phyloP scores from a whole-genome alignment of 2,888 invertebrate genomes.

The Epiblema foenella region DNA sequence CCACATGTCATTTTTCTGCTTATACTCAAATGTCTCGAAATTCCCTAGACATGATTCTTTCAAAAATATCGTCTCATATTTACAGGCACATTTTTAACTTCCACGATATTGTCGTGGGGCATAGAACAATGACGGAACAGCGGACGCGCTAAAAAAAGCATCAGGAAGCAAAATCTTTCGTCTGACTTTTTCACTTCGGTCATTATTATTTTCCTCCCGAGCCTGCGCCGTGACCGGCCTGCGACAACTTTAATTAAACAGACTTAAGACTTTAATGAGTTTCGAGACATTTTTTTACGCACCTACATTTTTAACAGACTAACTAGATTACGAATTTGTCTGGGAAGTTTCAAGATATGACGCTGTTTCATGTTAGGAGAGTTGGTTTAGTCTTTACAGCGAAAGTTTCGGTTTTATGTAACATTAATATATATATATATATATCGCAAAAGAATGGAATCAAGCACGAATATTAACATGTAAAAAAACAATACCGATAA shows the following conservation, averaged over 20 bases:
- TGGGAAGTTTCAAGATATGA: slow-evolving; percentile 65
- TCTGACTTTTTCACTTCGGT: slow-evolving; percentile 49
- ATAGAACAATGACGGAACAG: slow-evolving; percentile 15
- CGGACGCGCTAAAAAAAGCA: slow-evolving; percentile 43
- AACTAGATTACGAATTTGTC: slow-evolving; percentile 69
- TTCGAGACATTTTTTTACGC: slow-evolving; percentile 64
- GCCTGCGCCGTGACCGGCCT: slow-evolving; percentile 54
- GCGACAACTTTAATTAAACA: slow-evolving; percentile 72
- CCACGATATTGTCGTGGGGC: slow-evolving; percentile 18
- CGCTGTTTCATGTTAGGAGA: slow-evolving; percentile 22
- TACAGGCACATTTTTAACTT: slow-evolving; percentile 10
- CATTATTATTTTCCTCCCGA: slow-evolving; percentile 57
- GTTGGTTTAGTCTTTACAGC: background rate
- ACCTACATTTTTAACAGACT: slow-evolving; percentile 60
- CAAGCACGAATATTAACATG: no score
- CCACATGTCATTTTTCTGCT: background rate
- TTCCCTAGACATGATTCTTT: background rate
- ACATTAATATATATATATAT: no score
- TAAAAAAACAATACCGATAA: no score
- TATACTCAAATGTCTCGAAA: background rate
- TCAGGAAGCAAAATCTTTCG: slow-evolving; percentile 49
- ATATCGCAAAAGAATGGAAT: no score
- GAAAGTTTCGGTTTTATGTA: background rate
- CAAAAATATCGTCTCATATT: slow-evolving; percentile 6
- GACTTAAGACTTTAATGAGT: slow-evolving; percentile 76